Base-by-base conservation (phyloP, 2,113 vertebrate genomes). In the Melanerpes aurifrons region DNA sequence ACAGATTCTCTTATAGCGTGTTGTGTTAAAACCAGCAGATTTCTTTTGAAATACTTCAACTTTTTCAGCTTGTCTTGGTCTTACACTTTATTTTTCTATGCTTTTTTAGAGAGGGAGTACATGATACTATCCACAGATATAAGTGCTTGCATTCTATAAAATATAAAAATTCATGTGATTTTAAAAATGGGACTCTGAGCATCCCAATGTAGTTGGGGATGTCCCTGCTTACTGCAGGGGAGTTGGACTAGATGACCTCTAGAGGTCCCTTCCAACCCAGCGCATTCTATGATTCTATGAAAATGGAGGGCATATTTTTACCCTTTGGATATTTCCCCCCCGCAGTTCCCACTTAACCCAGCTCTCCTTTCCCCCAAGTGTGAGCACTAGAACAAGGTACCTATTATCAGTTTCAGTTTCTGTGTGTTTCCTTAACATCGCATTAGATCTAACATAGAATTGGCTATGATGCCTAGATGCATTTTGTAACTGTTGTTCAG, bases 21-120 rank as follows among this genome's bases (percentile, higher is more conserved):
- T 29, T 82, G 32, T 0, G 0, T 40, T 67, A 63, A 91, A 62
- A 9, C 8, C 26, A 37, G 35, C 3, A 48, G 35, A 21, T 50
- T 66, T 24, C 7, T 62, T 58, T 12, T 63, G n/a, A 76, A 91
- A 58, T 13, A 6, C 1, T 58, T 66, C 45, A n/a, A 6, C 6
- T 9, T 31, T 50, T 86, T 43, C 35, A 28, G 16, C 53, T 66
- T 32, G 18, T 84, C 7, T 25, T 63, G 9, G 4, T 58, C 18
- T 62, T 57, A 57, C 1, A 17, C 15, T 4, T 56, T 74, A 7
- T 63, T 54, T 62, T 63, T 54, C 32, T 77, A 0, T 66, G 53
- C 3, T 28, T 94, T 73, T 25, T 12, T 56, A 17, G 11, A 37
- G 19, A 25, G 12, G 47, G 6, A 21, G 7, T 21, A 24, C 19